Conservation (phyloP, 2,888 invertebrate species). For the Tetragnatha montana region DNA sequence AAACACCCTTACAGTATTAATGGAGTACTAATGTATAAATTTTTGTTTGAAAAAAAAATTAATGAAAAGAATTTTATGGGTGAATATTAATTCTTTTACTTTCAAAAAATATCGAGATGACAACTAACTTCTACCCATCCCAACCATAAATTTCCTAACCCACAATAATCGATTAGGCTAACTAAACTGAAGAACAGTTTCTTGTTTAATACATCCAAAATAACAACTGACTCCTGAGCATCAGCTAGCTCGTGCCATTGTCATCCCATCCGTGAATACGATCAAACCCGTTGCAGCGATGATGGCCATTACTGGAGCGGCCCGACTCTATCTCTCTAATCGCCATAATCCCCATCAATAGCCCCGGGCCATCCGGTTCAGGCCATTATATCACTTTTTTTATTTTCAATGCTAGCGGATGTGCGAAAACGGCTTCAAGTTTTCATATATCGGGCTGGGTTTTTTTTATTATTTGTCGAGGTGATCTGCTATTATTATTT, state of each 20-base stretch:
- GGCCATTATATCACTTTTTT: constrained; percentile 2
- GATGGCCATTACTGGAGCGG: constrained; percentile 47
- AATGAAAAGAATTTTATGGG: too few species aligned
- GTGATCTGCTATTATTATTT: not conserved
- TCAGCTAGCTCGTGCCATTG: not conserved
- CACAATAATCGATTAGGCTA: too few species aligned
- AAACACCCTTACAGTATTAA: too few species aligned
- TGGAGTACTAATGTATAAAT: too few species aligned
- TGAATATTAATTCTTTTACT: too few species aligned
- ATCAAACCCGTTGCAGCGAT: not conserved
- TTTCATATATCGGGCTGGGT: not conserved
- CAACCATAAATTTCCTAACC: too few species aligned
- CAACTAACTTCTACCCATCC: too few species aligned
- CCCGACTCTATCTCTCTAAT: constrained; percentile 22
- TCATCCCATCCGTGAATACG: not conserved
- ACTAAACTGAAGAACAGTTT: too few species aligned
- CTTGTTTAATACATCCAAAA: not conserved
- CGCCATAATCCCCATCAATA: not conserved
- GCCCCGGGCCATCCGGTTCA: constrained; percentile 38
- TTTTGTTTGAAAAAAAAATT: too few species aligned
- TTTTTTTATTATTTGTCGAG: not conserved
- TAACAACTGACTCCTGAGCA: not conserved
- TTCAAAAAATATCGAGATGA: too few species aligned
- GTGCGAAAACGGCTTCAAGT: not conserved
- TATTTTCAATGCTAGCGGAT: constrained; percentile 5